These are phyloP conservation scores for Elymnias hypermnestra DNA, from an alignment of 1,140 invertebrate genomes.

Conservation along the genomic window DNA sequence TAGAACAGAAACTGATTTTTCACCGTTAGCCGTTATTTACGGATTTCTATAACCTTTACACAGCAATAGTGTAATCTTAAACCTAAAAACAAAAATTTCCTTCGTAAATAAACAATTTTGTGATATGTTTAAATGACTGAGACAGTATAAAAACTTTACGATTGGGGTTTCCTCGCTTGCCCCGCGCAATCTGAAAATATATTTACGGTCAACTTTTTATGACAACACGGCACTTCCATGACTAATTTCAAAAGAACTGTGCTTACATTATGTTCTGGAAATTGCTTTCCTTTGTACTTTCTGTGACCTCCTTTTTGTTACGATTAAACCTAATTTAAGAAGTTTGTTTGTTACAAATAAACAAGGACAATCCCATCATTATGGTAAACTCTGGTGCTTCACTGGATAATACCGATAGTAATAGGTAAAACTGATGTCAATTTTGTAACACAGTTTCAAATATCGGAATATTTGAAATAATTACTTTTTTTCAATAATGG, in stretches of 20 bases:
- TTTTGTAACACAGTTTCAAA: too few species aligned
- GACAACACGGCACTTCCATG: background rate
- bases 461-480: too few species aligned
- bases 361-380: too few species aligned
- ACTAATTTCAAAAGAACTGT: background rate
- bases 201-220: background rate
- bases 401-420: too few species aligned
- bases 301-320: background rate
- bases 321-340: background rate
- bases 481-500: too few species aligned
- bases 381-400: too few species aligned
- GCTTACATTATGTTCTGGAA: background rate
- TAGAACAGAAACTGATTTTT: too few species aligned
- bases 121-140: constrained; percentile 1
- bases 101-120: background rate
- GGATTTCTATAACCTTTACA: too few species aligned
- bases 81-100: background rate
- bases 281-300: background rate
- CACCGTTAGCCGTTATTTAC: too few species aligned
- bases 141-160: background rate
- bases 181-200: background rate
- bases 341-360: too few species aligned
- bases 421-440: too few species aligned
- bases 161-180: background rate
- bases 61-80: too few species aligned